phyloP scores from a whole-genome alignment of 2,888 invertebrate genomes.

The Habroteleia sp. region DNA sequence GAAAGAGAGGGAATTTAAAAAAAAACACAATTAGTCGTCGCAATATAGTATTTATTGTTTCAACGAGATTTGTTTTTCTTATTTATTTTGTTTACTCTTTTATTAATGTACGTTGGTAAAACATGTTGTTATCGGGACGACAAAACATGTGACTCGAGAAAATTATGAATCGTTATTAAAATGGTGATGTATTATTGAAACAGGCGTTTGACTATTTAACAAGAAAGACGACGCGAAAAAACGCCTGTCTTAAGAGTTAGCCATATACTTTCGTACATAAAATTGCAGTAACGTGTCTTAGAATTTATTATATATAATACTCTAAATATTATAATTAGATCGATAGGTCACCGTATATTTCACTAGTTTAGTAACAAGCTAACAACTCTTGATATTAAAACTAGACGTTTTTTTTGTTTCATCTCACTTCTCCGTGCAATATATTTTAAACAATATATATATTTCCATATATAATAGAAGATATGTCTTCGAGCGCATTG shows the following conservation, averaged over 20 bases:
- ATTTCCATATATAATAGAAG: constrained; percentile 59
- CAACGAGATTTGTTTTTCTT: constrained; percentile 45
- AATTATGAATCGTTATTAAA: constrained; percentile 55
- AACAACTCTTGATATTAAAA: constrained; percentile 70
- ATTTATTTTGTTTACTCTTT: constrained; percentile 9
- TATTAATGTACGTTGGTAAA: constrained; percentile 53
- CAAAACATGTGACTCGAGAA: constrained; percentile 54
- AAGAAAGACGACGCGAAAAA: constrained; percentile 51
- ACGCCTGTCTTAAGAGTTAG: constrained; percentile 63
- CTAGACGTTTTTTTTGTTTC: constrained; percentile 63
- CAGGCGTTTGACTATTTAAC: constrained; percentile 53
- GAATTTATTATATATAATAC: constrained; percentile 74
- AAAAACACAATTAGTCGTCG: constrained; percentile 54
- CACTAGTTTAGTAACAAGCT: constrained; percentile 71
- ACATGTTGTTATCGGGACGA: constrained; percentile 60
- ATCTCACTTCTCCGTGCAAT: constrained; percentile 53
- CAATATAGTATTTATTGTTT: constrained; percentile 59
- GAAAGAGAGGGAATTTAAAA: constrained; percentile 41
- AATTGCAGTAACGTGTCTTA: constrained; percentile 77
- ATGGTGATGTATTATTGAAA: constrained; percentile 53
- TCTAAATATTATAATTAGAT: constrained; percentile 82
- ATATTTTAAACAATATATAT: constrained; percentile 61
- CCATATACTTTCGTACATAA: constrained; percentile 66
- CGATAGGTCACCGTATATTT: constrained; percentile 79
- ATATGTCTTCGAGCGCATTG: constrained; percentile 58